Base-by-base conservation (phyloP, 1,140 invertebrate species). In the Euura saliciscinereae region DNA sequence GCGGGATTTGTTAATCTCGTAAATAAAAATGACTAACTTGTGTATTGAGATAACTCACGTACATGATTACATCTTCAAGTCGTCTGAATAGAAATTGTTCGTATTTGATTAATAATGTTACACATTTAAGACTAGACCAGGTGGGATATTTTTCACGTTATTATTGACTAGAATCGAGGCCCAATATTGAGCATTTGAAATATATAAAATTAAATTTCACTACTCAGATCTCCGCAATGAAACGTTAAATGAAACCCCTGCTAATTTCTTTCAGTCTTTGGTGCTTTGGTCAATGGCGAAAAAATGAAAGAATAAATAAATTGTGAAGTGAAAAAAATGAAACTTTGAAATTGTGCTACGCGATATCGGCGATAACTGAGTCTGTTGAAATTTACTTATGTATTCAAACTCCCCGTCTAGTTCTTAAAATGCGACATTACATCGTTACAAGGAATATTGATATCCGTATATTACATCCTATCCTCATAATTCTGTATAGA, bases 91-190 rank as follows among this genome's bases (percentile, higher is more conserved):
- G 51, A 5, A n/a, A 10, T 10, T 59, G 8, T 59, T 59, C 8
- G 3, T 2, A 5, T 10, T 59, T n/a, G n/a, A n/a, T n/a, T 59
- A 59, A 59, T 59, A 59, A 59, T 59, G 51, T 59, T 10, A n/a
- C n/a, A 59, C 51, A 59, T 59, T 59, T n/a, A 59, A 59, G 51
- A 59, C 51, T 59, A 59, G 51, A 59, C n/a, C 51, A 59, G n/a
- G 51, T 10, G 5, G 51, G 51, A 59, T 5, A 59, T 2, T n/a
- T 59, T 59, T 8, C 5, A n/a, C 8, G 8, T 59, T 10, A n/a
- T 59, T 59, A 59, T 59, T 59, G 51, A 59, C 51, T 59, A 5
- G 51, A 59, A 10, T 10, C 8, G 2, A 5, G 4, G n/a, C n/a
- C 51, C n/a, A n/a, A 59, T 59, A 59, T 59, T 59, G 8, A 59